Conservation (phyloP, 2,113 vertebrate species). For the Podilymbus podiceps region DNA sequence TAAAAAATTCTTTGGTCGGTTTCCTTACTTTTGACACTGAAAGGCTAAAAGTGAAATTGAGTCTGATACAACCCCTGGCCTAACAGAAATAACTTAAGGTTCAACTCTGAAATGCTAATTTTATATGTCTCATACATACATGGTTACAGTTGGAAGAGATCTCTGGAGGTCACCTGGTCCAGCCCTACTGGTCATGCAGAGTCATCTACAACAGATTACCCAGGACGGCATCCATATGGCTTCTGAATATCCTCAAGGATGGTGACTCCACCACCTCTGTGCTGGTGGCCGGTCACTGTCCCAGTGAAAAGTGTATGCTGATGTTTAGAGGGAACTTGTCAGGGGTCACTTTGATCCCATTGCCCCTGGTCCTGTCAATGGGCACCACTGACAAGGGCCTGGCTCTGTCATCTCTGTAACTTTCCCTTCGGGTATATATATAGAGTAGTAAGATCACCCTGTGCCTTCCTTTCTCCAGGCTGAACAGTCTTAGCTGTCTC, state of each 20-base stretch:
- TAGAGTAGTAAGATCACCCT: not conserved
- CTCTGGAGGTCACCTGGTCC: accelerated
- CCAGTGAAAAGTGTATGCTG: not conserved
- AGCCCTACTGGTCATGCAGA: accelerated
- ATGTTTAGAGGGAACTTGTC: not conserved
- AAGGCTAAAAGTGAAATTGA: not conserved
- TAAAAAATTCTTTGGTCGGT: not conserved
- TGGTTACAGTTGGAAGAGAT: not conserved
- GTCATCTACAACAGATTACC: not conserved
- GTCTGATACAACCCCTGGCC: not conserved
- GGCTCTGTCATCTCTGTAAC: not conserved
- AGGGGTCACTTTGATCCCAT: not conserved
- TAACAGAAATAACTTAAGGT: not conserved
- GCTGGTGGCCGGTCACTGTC: not conserved
- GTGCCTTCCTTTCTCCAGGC: not conserved
- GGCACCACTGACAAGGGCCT: not conserved
- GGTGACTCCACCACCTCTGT: not conserved
- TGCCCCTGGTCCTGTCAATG: not conserved
- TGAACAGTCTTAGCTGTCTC: not conserved
- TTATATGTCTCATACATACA: not conserved
- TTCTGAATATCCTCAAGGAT: not conserved
- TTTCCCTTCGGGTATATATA: not conserved
- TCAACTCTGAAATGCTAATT: not conserved
- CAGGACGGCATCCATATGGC: not conserved
- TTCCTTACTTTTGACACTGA: not conserved